Conservation (phyloP, 2,113 vertebrate species). For the Rhinolophus ferrumequinum region DNA sequence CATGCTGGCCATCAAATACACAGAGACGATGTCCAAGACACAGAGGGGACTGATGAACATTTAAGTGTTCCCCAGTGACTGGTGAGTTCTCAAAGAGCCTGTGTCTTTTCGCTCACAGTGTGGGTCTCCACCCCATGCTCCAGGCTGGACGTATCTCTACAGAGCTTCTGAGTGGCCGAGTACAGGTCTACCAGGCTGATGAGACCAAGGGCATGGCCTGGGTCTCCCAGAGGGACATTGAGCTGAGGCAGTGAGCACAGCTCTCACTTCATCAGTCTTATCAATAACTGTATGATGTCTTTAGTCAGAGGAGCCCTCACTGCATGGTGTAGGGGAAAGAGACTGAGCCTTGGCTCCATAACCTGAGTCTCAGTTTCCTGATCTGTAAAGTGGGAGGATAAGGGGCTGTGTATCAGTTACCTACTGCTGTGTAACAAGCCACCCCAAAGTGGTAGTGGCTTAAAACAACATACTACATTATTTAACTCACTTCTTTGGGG, state of each 20-base stretch:
- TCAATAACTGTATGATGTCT: not conserved
- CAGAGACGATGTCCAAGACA: not conserved
- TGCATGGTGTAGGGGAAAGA: not conserved
- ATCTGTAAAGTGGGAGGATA: not conserved
- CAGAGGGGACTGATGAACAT: not conserved
- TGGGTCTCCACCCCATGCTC: not conserved
- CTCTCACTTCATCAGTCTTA: not conserved
- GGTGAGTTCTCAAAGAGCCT: not conserved
- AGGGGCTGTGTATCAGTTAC: not conserved
- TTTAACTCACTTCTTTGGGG: not conserved
- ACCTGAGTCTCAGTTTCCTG: not conserved
- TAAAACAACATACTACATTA: not conserved
- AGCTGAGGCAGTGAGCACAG: not conserved
- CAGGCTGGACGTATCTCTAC: not conserved
- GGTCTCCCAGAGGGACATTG: not conserved
- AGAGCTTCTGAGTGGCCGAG: not conserved
- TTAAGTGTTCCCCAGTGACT: not conserved
- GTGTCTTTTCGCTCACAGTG: not conserved
- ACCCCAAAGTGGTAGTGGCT: not conserved
- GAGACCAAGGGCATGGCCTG: not conserved
- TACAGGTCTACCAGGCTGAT: not conserved
- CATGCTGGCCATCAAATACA: not conserved
- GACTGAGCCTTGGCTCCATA: not conserved
- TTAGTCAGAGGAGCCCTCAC: not conserved
- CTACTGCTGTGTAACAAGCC: not conserved